These are phyloP conservation scores for Ascidia mentula DNA, from an alignment of 23 tunicate genomes.

Conservation along the genomic window DNA sequence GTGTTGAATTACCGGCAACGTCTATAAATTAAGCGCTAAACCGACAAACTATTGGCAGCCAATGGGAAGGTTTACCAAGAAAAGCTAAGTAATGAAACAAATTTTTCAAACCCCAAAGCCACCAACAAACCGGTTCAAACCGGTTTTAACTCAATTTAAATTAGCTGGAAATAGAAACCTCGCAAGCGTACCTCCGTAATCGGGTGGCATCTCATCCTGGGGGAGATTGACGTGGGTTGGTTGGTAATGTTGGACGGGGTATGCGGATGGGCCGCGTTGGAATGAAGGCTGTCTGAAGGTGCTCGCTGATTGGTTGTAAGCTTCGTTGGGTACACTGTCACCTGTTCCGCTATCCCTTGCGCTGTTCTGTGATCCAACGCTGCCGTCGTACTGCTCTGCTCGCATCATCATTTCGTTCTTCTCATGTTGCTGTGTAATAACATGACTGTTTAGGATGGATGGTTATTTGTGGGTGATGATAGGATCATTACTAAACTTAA, in stretches of 20 bases:
- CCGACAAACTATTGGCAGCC: no score
- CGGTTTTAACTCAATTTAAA: no score
- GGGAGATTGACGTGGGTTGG: constrained; percentile 45
- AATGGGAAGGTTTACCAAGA: no score
- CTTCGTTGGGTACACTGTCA: constrained; percentile 79
- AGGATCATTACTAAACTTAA: no score
- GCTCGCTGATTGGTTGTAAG: constrained; percentile 29
- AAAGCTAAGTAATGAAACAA: no score
- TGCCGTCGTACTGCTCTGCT: constrained; percentile 24
- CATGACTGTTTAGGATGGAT: not conserved
- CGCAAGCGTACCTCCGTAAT: not conserved
- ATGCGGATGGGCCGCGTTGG: not conserved
- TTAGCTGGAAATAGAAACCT: no score
- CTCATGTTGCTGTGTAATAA: not conserved
- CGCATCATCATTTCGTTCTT: not conserved
- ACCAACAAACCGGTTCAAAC: not conserved
- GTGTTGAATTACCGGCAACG: no score
- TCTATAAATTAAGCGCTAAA: no score
- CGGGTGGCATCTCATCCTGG: constrained; percentile 27
- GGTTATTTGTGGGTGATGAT: no score
- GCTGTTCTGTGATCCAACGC: constrained; percentile 47
- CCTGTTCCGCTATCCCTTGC: constrained; percentile 79
- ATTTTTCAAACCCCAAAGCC: not conserved
- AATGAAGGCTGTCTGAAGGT: not conserved
- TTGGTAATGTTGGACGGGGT: constrained; percentile 3